Base-by-base conservation (phyloP, 1,140 invertebrate genomes). In the Latrodectus geometricus region DNA sequence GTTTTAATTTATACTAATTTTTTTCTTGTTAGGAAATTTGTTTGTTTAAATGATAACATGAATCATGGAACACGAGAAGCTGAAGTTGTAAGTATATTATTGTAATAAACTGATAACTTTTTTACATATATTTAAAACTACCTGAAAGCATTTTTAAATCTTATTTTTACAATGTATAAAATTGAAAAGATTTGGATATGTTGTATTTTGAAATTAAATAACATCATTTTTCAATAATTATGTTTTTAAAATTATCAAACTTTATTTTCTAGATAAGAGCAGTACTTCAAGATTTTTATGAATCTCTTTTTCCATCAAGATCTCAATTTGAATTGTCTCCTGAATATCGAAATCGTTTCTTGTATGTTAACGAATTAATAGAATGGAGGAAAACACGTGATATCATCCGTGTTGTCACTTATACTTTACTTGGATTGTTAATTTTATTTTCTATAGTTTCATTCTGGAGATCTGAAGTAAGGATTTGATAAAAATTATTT, bases 41-140 rank as follows among this genome's bases (percentile, higher is more conserved):
- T 96, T 73, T 97, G 96, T 90, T 91, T 97, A n/a, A 97, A 97
- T 91, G 95, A 96, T 86, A 95, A 97, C 89, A 92, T 96, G 90
- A 94, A 95, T 88, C 93, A 94, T 49, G 89, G 90, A 8, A 92
- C 92, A 20, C 90, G 90, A 49, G 92, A 93, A 7, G 94, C 95
- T 69, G 94, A 95, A 89, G 94, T 94, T 89, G 91, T 95, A 89
- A 90, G 90, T 89, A 35, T 35, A 35, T 3, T 35, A 35, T 35
- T 35, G 35, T 35, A 35, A 35, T 35, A 35, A 35, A 35, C 5
- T 35, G 35, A 5, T 35, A 35, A 35, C 35, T 35, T 35, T 35
- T 35, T 3, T 35, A n/a, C n/a, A n/a, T n/a, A n/a, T n/a, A n/a
- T n/a, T n/a, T n/a, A n/a, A n/a, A n/a, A n/a, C 35, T 35, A 35